phyloP scores from a whole-genome alignment of 2,113 vertebrate species.

The Muscicapa adusta region DNA sequence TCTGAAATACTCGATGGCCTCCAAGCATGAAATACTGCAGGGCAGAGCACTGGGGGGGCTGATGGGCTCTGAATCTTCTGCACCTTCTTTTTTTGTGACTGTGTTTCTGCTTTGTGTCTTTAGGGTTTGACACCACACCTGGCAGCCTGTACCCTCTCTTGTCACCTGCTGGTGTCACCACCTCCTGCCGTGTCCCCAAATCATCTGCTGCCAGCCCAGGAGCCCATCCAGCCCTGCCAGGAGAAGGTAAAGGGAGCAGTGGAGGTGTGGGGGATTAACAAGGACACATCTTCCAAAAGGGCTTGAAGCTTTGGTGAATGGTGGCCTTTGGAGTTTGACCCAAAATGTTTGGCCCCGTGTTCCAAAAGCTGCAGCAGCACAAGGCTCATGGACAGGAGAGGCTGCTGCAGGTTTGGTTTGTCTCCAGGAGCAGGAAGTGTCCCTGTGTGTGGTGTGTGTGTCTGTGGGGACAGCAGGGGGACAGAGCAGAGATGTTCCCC shows the following conservation, averaged over 20 bases:
- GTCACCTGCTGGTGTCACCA: neutral
- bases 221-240: neutral
- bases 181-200: neutral
- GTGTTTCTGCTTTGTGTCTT: neutral
- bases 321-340: neutral
- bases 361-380: neutral
- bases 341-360: neutral
- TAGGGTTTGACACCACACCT: neutral
- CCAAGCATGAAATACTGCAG: neutral
- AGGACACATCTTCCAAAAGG: neutral
- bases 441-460: fast-evolving
- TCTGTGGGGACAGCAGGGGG: fast-evolving
- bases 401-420: neutral
- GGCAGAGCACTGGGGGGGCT: no score
- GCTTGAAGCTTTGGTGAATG: neutral
- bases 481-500: neutral
- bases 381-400: fast-evolving
- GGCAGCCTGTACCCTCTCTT: fast-evolving
- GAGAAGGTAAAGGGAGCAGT: neutral
- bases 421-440: neutral
- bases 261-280: neutral
- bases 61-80: neutral
- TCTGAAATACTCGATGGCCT: neutral
- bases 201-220: neutral
- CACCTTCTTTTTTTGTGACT: neutral